Evolutionary conservation across 2,113 vertebrate genomes (phyloP), one percentile per base, ranked within the genome.

Genomic region (Rynchops niger): DNA sequence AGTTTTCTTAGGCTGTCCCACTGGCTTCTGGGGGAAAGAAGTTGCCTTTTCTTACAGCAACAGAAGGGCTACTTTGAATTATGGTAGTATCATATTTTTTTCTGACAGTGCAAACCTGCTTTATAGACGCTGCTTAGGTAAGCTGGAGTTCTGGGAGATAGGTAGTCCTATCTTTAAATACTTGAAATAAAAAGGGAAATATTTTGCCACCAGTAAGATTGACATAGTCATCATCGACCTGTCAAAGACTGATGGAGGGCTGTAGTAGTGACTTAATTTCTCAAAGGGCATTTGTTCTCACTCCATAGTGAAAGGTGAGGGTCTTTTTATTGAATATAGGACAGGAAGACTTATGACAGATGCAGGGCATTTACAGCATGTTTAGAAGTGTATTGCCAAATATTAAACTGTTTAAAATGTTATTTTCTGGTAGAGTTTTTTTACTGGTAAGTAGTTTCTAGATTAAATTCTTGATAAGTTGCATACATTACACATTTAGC

Each of bases 1-100:
- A 16, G 4, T 3, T 27, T 76, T 53, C 61, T 55, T 34, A 10
- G 21, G 38, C 22, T 90, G 36, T 69, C 5, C 19, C 45, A 2
- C 12, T 43, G 22, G 4, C 9, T 55, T 2, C 49, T 42, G 40
- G 3, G 20, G 15, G 26, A 36, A 22, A 9, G 27, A 34, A 76
- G 3, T 29, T 12, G 3, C 5, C 38, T 78, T 71, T 1, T 2
- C 3, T 21, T 67, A 15, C 1, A 34, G 23, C 2, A 8, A 43
- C 56, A 61, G 26, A 45, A 55, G 29, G 22, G 5, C 4, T 71
- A 32, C 45, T 91, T 71, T 65, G 19, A 82, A 86, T 67, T 67
- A 3, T 7, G 15, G 47, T 38, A 52, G 6, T 11, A n/a, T 43
- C 23, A 56, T 9, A 29, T 20, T 43, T 63, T 47, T 69, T 92